phyloP scores from a whole-genome alignment of 2,888 invertebrate species.

The Diarsia brunnea region DNA sequence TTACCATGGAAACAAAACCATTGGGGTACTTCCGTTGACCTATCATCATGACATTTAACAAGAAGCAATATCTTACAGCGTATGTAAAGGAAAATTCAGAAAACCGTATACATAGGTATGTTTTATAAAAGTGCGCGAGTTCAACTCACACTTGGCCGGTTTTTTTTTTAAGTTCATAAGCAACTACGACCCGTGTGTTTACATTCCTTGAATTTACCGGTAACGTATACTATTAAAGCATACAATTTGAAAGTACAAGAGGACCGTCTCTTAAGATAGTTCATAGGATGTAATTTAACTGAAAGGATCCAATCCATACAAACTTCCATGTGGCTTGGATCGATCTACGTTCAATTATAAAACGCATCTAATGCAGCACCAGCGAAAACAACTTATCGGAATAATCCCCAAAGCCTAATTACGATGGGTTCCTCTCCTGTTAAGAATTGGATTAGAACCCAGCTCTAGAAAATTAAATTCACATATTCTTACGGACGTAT shows the following conservation, averaged over 20 bases:
- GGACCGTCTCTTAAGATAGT: too few relatives aligned
- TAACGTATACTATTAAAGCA: not conserved
- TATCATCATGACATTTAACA: too few relatives aligned
- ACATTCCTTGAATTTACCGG: not conserved
- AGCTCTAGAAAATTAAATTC: slow-evolving; percentile 29
- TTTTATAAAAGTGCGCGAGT: too few relatives aligned
- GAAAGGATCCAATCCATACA: not conserved
- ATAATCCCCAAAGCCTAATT: slow-evolving; percentile 37
- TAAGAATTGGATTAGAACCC: slow-evolving; percentile 26
- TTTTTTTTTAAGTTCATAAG: not conserved
- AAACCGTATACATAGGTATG: too few relatives aligned
- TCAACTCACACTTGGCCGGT: too few relatives aligned
- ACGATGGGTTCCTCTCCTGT: slow-evolving; percentile 16
- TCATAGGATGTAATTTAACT: not conserved
- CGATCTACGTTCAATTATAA: slow-evolving; percentile 17
- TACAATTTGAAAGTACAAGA: not conserved
- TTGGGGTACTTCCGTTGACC: too few relatives aligned
- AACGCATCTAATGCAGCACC: slow-evolving; percentile 22
- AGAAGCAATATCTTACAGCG: too few relatives aligned
- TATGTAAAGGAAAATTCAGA: too few relatives aligned
- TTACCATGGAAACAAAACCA: too few relatives aligned
- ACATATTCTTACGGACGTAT: slow-evolving; percentile 29
- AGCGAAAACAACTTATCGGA: slow-evolving; percentile 25
- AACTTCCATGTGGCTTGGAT: not conserved
- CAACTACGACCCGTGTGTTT: not conserved